Percentiles rank a stretch among this genome's conserved stretches.
These are phyloP conservation scores for Euura saliciscinereae DNA, from an alignment of 1,140 invertebrate genomes.

Conservation along the genomic window DNA sequence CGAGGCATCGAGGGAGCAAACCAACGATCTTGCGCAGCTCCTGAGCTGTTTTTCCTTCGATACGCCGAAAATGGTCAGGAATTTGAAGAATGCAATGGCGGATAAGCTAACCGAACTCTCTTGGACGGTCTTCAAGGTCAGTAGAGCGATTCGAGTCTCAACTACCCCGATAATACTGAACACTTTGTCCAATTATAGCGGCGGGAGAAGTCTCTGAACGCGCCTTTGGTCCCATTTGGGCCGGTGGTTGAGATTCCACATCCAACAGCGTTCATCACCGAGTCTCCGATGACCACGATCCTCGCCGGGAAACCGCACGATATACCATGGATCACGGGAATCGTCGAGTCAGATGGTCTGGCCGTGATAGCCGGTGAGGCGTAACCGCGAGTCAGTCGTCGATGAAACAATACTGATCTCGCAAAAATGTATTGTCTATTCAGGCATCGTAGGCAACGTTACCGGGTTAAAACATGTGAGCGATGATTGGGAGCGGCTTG, in stretches of 20 bases:
- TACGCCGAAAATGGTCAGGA: conserved; percentile 68
- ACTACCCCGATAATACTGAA: too few relatives aligned
- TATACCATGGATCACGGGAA: too few relatives aligned
- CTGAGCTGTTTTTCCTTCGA: conserved; percentile 72
- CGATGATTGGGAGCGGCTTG: conserved; percentile 63
- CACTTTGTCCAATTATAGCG: too few relatives aligned
- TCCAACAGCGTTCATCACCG: too few relatives aligned
- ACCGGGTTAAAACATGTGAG: conserved; percentile 58
- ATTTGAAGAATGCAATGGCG: conserved; percentile 69
- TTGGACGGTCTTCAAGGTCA: conserved; percentile 57
- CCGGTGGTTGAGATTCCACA: conserved; percentile 35
- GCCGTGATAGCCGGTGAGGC: neutral
- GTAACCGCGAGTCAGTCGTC: neutral
- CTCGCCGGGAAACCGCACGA: too few relatives aligned
- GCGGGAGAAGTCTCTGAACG: conserved; percentile 58
- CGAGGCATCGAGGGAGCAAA: conserved; percentile 70
- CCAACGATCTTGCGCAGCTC: conserved; percentile 66
- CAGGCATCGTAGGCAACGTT: conserved; percentile 59
- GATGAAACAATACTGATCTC: neutral
- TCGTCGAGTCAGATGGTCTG: too few relatives aligned
- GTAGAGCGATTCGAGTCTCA: neutral
- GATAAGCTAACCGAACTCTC: conserved; percentile 56
- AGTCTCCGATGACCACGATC: too few relatives aligned
- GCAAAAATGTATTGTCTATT: neutral
- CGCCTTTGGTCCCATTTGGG: conserved; percentile 68